phyloP scores from a whole-genome alignment of 2,888 invertebrate genomes.

The Dusona sp. region DNA sequence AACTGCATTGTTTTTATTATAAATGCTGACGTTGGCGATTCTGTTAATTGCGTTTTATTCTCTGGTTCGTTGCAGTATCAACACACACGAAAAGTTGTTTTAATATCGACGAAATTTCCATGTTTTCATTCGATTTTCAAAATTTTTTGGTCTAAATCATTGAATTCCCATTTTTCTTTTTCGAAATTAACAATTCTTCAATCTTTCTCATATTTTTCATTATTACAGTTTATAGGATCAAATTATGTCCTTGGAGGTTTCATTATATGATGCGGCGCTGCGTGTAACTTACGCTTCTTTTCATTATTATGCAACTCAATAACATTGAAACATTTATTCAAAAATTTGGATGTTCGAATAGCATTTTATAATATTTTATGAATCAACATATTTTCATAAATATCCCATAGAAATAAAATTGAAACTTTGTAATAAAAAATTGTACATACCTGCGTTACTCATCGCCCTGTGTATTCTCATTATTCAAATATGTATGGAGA shows the following conservation, averaged over 20 bases:
- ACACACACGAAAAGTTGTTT: background rate
- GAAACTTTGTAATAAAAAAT: background rate
- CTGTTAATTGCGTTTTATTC: background rate
- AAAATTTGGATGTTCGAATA: background rate
- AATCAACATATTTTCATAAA: background rate
- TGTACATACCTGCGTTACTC: slow-evolving; percentile 27
- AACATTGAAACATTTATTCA: background rate
- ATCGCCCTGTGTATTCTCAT: slow-evolving; percentile 23
- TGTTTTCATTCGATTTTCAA: background rate
- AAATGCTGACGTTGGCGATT: background rate
- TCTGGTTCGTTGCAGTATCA: background rate
- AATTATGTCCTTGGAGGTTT: background rate
- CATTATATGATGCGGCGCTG: background rate
- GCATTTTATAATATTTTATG: background rate
- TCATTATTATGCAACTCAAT: background rate
- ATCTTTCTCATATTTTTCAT: background rate
- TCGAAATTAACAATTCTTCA: background rate
- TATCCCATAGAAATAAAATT: background rate
- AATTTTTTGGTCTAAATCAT: background rate
- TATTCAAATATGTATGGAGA: slow-evolving; percentile 30
- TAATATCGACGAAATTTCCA: background rate
- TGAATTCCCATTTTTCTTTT: background rate
- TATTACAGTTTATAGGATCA: background rate
- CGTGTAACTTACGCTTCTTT: background rate
- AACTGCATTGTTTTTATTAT: slow-evolving; percentile 8